A percentile compares a stretch with the other conserved stretches of the same genome.
Conservation (phyloP, 2,888 invertebrate species). For the Hyalella azteca region DNA sequence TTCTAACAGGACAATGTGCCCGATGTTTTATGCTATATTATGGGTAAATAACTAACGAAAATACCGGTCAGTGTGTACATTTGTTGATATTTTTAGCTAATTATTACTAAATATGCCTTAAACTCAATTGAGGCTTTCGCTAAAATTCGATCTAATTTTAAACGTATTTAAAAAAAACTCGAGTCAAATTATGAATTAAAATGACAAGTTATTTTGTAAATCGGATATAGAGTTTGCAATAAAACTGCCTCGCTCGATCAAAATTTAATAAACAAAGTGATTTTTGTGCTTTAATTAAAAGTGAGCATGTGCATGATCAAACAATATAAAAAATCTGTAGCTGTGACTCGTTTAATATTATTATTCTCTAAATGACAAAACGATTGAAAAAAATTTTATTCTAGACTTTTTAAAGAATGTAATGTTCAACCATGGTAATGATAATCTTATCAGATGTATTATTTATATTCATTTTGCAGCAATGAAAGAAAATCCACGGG, state of each 20-base stretch:
- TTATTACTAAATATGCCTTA: neutral
- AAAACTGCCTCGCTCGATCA: neutral
- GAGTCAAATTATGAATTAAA: neutral
- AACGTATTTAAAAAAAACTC: neutral
- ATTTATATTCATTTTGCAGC: neutral
- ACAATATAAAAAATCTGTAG: neutral
- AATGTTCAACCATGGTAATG: neutral
- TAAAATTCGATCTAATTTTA: neutral
- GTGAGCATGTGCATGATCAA: neutral
- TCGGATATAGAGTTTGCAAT: neutral
- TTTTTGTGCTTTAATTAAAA: neutral
- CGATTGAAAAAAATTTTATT: neutral
- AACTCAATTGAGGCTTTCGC: neutral
- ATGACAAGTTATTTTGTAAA: neutral
- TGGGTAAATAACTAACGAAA: neutral
- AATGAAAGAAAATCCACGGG: neutral
- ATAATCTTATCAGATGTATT: neutral
- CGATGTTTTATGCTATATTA: neutral
- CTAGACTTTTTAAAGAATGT: neutral
- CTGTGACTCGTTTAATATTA: neutral
- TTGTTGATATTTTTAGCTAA: neutral
- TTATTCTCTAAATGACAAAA: neutral
- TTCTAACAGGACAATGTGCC: neutral
- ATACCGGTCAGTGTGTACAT: neutral
- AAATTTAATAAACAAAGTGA: neutral